Percentiles rank a stretch among this genome's conserved stretches.
These are phyloP conservation scores for Allobates femoralis DNA, from an alignment of 2,797 vertebrate species.

Conservation along the genomic window DNA sequence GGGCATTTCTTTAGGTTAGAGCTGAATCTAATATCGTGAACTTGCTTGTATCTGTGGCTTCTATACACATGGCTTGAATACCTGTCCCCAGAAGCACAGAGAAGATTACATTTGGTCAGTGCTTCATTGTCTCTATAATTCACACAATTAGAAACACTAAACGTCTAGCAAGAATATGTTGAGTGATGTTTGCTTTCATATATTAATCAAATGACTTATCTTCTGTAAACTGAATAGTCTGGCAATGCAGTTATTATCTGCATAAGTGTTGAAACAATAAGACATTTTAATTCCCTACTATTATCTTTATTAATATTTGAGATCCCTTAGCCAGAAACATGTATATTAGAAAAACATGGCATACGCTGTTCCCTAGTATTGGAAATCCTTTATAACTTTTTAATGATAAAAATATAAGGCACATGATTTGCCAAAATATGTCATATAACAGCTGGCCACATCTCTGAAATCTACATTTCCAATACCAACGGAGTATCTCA, in stretches of 20 bases:
- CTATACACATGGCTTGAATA: not conserved
- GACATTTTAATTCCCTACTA: not conserved
- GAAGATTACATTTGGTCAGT: not conserved
- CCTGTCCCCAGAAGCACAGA: not conserved
- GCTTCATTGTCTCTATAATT: not conserved
- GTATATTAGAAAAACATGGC: no score
- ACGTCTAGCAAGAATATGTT: not conserved
- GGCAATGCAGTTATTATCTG: not conserved
- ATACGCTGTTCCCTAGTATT: no score
- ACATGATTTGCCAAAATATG: no score
- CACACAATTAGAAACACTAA: not conserved
- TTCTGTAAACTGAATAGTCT: not conserved
- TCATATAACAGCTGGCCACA: no score
- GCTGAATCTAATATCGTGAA: not conserved
- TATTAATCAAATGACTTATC: not conserved
- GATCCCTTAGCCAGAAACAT: no score
- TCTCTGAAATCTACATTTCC: no score
- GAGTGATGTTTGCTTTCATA: not conserved
- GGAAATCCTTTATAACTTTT: no score
- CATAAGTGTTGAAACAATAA: not conserved
- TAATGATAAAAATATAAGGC: no score
- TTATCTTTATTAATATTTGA: no score
- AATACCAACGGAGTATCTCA: no score
- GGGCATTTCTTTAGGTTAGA: constrained; percentile 27
- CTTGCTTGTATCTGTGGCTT: not conserved